These are phyloP conservation scores for Stegostoma tigrinum DNA, from an alignment of 2,113 vertebrate species.

Conservation along the genomic window DNA sequence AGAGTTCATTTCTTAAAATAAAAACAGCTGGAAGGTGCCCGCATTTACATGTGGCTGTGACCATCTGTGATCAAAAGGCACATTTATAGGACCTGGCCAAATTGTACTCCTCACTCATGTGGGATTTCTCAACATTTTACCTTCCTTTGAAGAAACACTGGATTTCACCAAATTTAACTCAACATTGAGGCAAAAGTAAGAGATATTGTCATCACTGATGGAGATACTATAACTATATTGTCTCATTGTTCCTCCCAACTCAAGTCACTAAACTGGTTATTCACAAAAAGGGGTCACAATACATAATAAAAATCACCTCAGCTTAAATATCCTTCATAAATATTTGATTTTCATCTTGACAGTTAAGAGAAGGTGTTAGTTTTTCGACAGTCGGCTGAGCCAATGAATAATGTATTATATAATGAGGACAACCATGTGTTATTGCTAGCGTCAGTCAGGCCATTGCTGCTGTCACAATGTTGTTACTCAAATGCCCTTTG, in stretches of 20 bases:
- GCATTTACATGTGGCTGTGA: background rate
- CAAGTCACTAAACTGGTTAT: background rate
- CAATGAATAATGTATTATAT: background rate
- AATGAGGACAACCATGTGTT: background rate
- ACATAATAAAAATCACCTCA: background rate
- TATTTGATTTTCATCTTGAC: conserved; percentile 31
- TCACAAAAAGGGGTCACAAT: background rate
- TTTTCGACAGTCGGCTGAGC: background rate
- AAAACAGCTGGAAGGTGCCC: background rate
- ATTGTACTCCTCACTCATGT: background rate
- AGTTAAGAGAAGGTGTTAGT: background rate
- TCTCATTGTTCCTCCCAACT: background rate
- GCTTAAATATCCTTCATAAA: conserved; percentile 33
- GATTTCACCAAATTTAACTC: background rate
- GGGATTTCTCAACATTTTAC: background rate
- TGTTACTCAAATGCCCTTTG: background rate
- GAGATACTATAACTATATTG: background rate
- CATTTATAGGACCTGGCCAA: background rate
- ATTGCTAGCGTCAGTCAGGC: background rate
- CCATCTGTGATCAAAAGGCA: background rate
- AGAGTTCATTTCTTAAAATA: background rate
- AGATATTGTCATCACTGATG: background rate
- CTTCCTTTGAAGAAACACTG: no score
- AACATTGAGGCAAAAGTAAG: background rate
- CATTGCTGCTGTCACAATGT: background rate